Base-by-base conservation (phyloP, 2,797 vertebrate genomes). In the Chaenodraco wilsoni region DNA sequence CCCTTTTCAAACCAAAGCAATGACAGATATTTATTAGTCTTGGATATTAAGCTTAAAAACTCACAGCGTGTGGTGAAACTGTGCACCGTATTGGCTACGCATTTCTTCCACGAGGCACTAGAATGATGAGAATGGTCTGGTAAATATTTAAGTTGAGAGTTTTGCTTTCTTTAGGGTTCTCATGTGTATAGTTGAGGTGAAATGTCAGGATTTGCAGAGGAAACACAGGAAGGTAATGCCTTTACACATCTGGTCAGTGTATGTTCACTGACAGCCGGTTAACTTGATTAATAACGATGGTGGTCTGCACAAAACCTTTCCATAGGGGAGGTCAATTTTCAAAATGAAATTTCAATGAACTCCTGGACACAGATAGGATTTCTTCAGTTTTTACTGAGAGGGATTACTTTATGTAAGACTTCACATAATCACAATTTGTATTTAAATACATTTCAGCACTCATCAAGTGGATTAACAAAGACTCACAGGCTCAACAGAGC, bases 401-500 rank as follows among this genome's bases (percentile, higher is more conserved):
- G 65, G 85, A 90, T 88, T 88, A 88, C 55, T 37, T 91, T 87
- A 84, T 46, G 72, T 87, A 88, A 90, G 54, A 41, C 14, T 23
- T 70, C 45, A 12, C 66, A 56, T 90, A 90, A 89, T 88, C 87
- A 44, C 48, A 80, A 41, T 72, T 88, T 88, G 80, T 75, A 60
- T 84, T 82, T 62, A 74, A 85, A 85, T 70, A 78, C 76, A 84
- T 87, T 84, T 68, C 61, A 69, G 50, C 54, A 16, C 64, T 52
- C 64, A 84, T 80, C 60, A 37, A 17, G 27, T 69, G 54, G 82
- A 87, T 89, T 84, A 78, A 73, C 74, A 70, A 59, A 23, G 0
- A 15, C 46, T 78, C 19, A 43, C 5, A 31, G 45, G 5, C 19
- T 17, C 48, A 51, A 55, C 13, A 45, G 9, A n/a, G 33, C 33